Evolutionary conservation across 1,140 invertebrate species (phyloP), one percentile per base, ranked within the genome.

Genomic region (Heliconius eleuchia): DNA sequence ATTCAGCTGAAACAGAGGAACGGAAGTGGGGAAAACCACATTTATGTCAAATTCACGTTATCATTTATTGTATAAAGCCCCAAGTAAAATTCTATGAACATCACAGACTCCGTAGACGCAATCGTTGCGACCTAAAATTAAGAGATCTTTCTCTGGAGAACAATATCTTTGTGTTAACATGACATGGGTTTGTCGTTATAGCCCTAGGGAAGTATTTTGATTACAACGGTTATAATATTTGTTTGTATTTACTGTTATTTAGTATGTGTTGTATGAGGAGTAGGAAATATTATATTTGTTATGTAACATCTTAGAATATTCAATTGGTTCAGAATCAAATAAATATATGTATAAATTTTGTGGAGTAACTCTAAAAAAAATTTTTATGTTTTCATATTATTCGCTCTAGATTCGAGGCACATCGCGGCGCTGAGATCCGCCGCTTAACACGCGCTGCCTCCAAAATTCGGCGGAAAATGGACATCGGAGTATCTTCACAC

Each of bases 121-220:
- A 66, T 66, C 60, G 60, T 3, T 27, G 60, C 60, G 60, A 66
- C 60, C 60, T 66, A 77, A 71, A 77, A 42, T 77, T 77, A 71
- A 77, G 70, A 70, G 76, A 71, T 71, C 76, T 77, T 55, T 71
- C 76, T 77, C 76, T 52, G 55, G 76, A 71, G 76, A 55, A 77
- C 76, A 71, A 70, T 77, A 77, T 72, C 76, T 71, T 77, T 52
- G 76, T 39, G 76, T 71, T 71, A 77, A 77, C 76, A 77, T 77
- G 76, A 77, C 76, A 77, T 42, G 76, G 76, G 76, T 77, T 72
- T 77, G 66, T 77, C 76, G 76, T 42, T 70, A 30, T 39, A 18
- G 76, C 76, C 76, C 70, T 72, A 72, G 76, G 76, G 76, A 71
- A 71, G 70, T 71, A 71, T 71, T 71, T 30, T 71, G 70, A 71